phyloP scores from a whole-genome alignment of 2,113 vertebrate species.

The Prunella himalayana region DNA sequence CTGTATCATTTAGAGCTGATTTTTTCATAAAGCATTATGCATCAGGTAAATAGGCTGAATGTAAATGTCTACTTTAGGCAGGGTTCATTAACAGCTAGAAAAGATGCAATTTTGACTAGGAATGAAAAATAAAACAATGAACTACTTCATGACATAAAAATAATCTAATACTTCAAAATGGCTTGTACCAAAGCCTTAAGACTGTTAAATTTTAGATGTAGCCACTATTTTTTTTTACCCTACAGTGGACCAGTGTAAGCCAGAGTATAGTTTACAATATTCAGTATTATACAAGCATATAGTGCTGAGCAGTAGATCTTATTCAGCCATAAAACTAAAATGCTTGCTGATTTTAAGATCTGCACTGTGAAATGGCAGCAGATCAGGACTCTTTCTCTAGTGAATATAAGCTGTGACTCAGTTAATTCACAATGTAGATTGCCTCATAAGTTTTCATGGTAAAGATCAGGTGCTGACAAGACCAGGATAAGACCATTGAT shows the following conservation, averaged over 20 bases:
- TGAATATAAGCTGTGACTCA: background rate
- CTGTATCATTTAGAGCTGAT: constrained; percentile 55
- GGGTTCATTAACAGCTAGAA: constrained; percentile 49
- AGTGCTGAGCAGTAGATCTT: background rate
- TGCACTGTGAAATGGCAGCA: background rate
- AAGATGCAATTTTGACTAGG: constrained; percentile 47
- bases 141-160: background rate
- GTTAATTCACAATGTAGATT: background rate
- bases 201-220: background rate
- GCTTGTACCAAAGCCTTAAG: background rate
- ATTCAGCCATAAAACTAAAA: constrained; percentile 8
- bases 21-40: constrained; percentile 65
- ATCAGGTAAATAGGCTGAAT: constrained; percentile 70
- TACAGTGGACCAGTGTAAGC: background rate
- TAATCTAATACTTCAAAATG: background rate
- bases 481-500: background rate
- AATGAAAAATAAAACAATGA: constrained; percentile 13
- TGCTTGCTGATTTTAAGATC: constrained; percentile 19
- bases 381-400: background rate
- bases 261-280: background rate
- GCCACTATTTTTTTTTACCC: background rate
- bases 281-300: background rate
- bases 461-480: background rate
- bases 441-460: constrained; percentile 5
- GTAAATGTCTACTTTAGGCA: constrained; percentile 65